These are phyloP conservation scores for Melinaea menophilus DNA, from an alignment of 2,888 invertebrate genomes.

Conservation along the genomic window DNA sequence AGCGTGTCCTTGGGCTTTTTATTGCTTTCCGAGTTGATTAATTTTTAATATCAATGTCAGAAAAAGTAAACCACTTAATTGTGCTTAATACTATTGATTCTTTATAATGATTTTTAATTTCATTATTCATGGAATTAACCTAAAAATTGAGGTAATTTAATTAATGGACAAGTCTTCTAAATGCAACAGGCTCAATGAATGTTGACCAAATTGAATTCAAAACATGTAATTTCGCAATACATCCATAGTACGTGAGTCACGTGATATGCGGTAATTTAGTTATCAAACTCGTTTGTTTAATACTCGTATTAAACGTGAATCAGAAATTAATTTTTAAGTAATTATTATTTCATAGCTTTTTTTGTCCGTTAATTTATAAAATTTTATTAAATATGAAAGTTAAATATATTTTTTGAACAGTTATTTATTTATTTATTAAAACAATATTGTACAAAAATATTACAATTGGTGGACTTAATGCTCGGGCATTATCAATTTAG, in stretches of 20 bases:
- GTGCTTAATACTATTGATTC: neutral
- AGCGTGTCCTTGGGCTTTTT: slow-evolving; percentile 28
- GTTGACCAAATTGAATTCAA: neutral
- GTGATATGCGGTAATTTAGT: slow-evolving; percentile 36
- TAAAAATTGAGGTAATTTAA: too few species aligned
- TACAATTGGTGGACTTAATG: too few species aligned
- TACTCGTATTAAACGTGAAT: slow-evolving; percentile 30
- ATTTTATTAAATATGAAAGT: too few species aligned
- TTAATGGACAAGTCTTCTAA: too few species aligned
- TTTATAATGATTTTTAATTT: too few species aligned
- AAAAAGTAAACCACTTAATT: neutral
- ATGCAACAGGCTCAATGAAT: slow-evolving; percentile 6
- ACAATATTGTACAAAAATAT: too few species aligned
- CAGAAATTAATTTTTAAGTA: slow-evolving; percentile 20
- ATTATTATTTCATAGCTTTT: too few species aligned
- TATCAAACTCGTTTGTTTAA: slow-evolving; percentile 30
- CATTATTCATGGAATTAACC: too few species aligned
- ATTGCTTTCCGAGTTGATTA: slow-evolving; percentile 27
- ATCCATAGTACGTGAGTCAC: slow-evolving; percentile 34
- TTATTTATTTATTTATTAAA: too few species aligned
- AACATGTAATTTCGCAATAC: slow-evolving; percentile 16
- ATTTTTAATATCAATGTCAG: slow-evolving; percentile 23
- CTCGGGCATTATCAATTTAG: too few species aligned
- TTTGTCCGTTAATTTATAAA: too few species aligned
- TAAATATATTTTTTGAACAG: too few species aligned